Base-by-base conservation (phyloP, 2,888 invertebrate genomes). In the Xestobium rufovillosum region DNA sequence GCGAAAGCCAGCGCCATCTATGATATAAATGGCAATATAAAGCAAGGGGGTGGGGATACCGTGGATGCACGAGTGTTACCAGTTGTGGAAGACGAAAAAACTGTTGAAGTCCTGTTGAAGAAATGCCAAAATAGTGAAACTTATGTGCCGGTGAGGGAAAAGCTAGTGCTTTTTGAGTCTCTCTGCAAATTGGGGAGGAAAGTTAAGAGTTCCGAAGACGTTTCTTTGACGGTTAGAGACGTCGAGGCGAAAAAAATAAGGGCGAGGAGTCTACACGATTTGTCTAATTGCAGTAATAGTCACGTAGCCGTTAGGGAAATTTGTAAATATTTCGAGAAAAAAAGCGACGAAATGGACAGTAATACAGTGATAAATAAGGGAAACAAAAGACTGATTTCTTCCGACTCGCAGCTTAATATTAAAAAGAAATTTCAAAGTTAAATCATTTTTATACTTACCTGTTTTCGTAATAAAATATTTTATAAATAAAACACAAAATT, bases 101-200 rank as follows among this genome's bases (percentile, higher is more conserved):
- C 66, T 16, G 67, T 73, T 2, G 71, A 70, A 28, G 58, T 62
- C 12, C 53, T 74, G n/a, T 49, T 72, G 39, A 68, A 69, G 35
- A 64, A 69, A 36, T 74, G 74, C 45, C 74, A 74, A 50, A 69
- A 71, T 50, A 65, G 67, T 10, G 76, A 80, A 41, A 73, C 72
- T 48, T 81, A 80, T 54, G 78, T 81, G 17, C 80, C 83, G 0
- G 83, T 83, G 26, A 71, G 74, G 47, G 81, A 82, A 51, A 77
- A 82, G 49, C 68, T 80, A 14, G 76, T 79, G 9, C 62, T 82
- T 12, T 82, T 83, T 55, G 83, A 83, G 54, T 79, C 80, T 2
- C 56, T 82, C 37, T 79, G 80, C 30, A 68, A 76, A 43, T 68
- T 74, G 42, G 76, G 76, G 1, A 68, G 76, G 6, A 68, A 76